phyloP scores from a whole-genome alignment of 2,113 vertebrate genomes.

The Serinus canaria region DNA sequence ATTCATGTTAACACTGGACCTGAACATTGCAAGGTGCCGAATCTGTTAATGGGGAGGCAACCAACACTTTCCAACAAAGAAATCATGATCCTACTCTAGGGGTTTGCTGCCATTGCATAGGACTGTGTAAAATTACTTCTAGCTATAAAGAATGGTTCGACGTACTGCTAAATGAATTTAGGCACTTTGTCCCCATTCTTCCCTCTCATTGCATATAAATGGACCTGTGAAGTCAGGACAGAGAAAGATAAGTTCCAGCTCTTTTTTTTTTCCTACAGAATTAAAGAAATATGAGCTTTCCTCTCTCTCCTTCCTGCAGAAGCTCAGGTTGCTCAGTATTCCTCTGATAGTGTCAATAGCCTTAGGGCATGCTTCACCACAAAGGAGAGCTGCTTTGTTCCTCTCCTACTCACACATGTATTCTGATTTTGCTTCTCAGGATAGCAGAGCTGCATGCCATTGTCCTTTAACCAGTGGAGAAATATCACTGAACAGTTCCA shows the following conservation, averaged over 20 bases:
- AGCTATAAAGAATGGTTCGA: background rate
- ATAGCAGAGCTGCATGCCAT: background rate
- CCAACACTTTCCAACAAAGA: background rate
- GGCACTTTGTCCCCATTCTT: background rate
- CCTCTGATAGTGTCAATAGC: background rate
- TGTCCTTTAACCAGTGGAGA: background rate
- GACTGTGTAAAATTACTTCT: background rate
- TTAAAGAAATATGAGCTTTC: background rate
- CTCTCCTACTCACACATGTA: background rate
- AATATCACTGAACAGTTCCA: background rate
- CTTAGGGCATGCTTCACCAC: background rate
- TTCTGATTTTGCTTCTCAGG: background rate
- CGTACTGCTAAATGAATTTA: background rate
- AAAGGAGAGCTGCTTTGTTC: background rate
- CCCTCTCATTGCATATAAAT: background rate
- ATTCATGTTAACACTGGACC: conserved; percentile 22
- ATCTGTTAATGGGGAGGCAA: background rate
- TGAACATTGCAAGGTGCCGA: background rate
- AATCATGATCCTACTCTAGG: background rate
- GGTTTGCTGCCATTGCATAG: background rate
- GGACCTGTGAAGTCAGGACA: background rate
- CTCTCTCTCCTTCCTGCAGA: background rate
- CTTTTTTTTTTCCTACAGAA: background rate
- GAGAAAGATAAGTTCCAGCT: background rate
- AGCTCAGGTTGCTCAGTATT: background rate